These are phyloP conservation scores for Drosophila melanica DNA, from an alignment of 1,140 invertebrate genomes.

Conservation along the genomic window DNA sequence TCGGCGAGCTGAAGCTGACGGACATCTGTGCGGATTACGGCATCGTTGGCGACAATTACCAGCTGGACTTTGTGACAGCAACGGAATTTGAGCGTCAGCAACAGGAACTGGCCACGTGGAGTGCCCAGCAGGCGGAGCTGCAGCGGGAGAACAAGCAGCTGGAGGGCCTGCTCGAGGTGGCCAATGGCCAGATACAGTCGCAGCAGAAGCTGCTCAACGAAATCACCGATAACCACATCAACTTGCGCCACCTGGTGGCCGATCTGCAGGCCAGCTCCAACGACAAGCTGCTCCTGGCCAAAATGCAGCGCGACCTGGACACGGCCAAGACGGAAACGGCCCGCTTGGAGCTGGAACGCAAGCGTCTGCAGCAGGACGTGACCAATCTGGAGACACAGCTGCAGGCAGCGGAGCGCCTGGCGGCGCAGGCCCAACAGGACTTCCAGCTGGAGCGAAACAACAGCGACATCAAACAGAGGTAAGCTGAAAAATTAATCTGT, in stretches of 20 bases:
- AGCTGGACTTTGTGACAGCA: conserved; percentile 68
- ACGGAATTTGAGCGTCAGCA: conserved; percentile 66
- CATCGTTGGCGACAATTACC: conserved; percentile 71
- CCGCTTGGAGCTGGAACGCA: conserved; percentile 56
- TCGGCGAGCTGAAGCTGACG: conserved; percentile 51
- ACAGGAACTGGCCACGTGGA: conserved; percentile 46
- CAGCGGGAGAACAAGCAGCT: conserved; percentile 83
- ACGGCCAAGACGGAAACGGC: conserved; percentile 70
- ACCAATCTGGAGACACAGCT: conserved; percentile 42
- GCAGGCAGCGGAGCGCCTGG: conserved; percentile 32
- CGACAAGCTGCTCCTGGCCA: conserved; percentile 78
- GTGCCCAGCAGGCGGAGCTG: conserved; percentile 60
- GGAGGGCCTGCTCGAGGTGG: conserved; percentile 80
- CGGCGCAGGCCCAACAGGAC: conserved; percentile 49
- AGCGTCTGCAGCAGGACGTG: conserved; percentile 52
- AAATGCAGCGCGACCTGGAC: conserved; percentile 75
- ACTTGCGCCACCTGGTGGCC: conserved; percentile 77
- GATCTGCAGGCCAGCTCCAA: conserved; percentile 77
- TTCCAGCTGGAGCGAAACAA: conserved; percentile 69
- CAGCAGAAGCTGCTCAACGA: conserved; percentile 79
- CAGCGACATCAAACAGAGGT: conserved; percentile 73
- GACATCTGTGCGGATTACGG: conserved; percentile 72
- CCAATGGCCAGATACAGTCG: conserved; percentile 81
- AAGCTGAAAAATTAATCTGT: too few relatives aligned
- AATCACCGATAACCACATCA: conserved; percentile 81